A percentile compares a stretch with the other conserved stretches of the same genome.
Conservation (phyloP, 2,888 invertebrate genomes). For the Dinocampus coccinellae region DNA sequence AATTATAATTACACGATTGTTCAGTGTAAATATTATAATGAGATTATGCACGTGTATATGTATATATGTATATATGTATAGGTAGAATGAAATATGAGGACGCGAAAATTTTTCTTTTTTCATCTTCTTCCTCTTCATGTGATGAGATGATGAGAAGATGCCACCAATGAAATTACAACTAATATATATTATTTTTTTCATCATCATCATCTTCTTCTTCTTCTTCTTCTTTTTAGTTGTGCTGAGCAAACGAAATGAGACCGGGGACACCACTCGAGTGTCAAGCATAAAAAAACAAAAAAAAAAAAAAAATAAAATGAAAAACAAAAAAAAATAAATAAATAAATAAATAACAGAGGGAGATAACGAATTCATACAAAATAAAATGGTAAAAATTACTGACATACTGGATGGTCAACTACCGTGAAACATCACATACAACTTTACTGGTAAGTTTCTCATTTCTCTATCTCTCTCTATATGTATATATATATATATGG, state of each 20-base stretch:
- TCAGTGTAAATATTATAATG: constrained; percentile 19
- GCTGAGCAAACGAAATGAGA: constrained; percentile 23
- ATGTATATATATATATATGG: neutral
- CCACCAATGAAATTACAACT: neutral
- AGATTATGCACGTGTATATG: neutral
- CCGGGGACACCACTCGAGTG: constrained; percentile 9
- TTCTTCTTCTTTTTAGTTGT: neutral
- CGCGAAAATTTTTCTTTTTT: neutral
- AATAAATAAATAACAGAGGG: no score
- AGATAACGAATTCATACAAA: constrained; percentile 18
- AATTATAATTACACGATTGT: constrained; percentile 37
- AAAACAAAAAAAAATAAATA: constrained; percentile 51
- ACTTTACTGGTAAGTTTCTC: neutral
- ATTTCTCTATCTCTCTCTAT: no score
- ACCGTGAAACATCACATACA: neutral
- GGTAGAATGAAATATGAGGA: neutral
- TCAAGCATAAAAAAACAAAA: constrained; percentile 10
- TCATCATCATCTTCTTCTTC: neutral
- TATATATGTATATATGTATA: neutral
- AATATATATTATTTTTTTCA: neutral
- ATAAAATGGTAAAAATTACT: constrained; percentile 1
- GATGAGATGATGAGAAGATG: neutral
- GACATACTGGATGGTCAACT: neutral
- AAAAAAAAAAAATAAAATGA: constrained; percentile 44
- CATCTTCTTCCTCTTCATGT: neutral